Base-by-base conservation (phyloP, 2,888 invertebrate genomes). In the Tuta absoluta region DNA sequence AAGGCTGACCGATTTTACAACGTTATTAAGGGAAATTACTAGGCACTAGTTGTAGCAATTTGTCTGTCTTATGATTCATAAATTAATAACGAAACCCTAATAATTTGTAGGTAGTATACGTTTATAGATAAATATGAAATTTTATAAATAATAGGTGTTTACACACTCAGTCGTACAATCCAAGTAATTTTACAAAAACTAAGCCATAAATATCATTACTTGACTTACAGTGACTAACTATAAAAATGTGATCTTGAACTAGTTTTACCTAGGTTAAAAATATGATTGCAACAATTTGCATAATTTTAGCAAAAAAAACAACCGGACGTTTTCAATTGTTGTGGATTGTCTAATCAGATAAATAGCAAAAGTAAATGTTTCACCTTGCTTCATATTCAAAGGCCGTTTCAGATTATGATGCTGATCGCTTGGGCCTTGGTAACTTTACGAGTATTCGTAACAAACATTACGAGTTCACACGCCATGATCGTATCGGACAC, bases 301-400 rank as follows among this genome's bases (percentile, higher is more conserved):
- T 21, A 24, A 53, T 24, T 7, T 14, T 53, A 24, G 24, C n/a
- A 11, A 11, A 28, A 53, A 24, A 53, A 23, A 3, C 5, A 4
- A 17, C 33, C 28, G n/a, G 17, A 33, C 24, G 17, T 33, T 33
- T 56, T 24, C 21, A 11, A 58, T 58, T 60, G 41, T 45, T 60
- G 41, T 60, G 37, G 8, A n/a, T 60, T 49, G 24, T 33, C 28
- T 49, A 60, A 33, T 53, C 53, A 21, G 60, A 53, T 62, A 62
- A 62, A 62, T 28, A 62, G 24, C 33, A 38, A 51, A 38, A 53
- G 53, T 53, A 62, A 65, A 56, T 33, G 53, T 48, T 60, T 62
- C 49, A 62, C 66, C 66, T 67, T 48, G 64, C 58, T 69, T 67
- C 41, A 68, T 56, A 57, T 58, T 62, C 62, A 41, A 62, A 67